Conservation (phyloP, 2,113 vertebrate species). For the Tympanuchus pallidicinctus region DNA sequence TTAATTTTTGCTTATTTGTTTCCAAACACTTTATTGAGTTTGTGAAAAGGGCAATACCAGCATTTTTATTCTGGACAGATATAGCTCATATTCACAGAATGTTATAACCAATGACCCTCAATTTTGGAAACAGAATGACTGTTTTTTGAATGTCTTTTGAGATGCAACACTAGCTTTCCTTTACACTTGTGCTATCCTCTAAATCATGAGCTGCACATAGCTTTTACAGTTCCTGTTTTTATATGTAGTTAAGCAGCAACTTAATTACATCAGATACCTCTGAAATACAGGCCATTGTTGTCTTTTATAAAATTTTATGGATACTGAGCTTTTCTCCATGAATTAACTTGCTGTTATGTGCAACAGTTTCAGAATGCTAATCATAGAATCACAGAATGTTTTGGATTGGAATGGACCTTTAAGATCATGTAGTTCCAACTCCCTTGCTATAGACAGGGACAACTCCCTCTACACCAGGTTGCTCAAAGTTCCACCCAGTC, state of each 20-base stretch:
- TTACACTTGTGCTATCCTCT: not conserved
- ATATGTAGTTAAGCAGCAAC: not conserved
- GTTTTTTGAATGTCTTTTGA: constrained; percentile 5
- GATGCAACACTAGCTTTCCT: not conserved
- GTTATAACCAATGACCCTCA: not conserved
- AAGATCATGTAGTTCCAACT: too few relatives aligned
- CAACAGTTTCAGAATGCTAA: not conserved
- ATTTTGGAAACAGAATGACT: not conserved
- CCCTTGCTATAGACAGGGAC: too few relatives aligned
- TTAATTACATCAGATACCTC: not conserved
- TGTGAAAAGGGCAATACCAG: not conserved
- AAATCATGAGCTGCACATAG: not conserved
- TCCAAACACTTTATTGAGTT: not conserved
- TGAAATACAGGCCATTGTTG: not conserved
- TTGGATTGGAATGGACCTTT: too few relatives aligned
- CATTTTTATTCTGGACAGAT: not conserved
- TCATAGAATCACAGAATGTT: too few relatives aligned
- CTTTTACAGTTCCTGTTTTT: not conserved
- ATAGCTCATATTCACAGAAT: not conserved
- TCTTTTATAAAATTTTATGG: not conserved
- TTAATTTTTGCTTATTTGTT: not conserved
- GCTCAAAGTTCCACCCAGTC: too few relatives aligned
- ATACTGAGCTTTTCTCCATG: not conserved
- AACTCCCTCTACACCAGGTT: too few relatives aligned
- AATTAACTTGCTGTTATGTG: not conserved